Base-by-base conservation (phyloP, 1,140 invertebrate species). In the Anoplophora glabripennis region DNA sequence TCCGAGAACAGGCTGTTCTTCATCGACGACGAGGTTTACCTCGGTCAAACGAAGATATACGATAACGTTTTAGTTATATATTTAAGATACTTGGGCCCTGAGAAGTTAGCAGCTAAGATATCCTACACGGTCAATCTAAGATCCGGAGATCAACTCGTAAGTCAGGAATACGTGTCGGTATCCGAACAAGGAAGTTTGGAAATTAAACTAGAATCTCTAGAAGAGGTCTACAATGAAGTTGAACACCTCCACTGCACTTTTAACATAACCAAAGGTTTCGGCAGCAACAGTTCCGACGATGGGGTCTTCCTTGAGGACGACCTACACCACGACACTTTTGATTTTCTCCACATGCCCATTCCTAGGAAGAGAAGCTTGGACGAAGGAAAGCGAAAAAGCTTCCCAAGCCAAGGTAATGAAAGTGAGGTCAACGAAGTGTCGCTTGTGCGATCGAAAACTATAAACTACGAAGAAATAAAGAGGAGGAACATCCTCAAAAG, bases 61-160 rank as follows among this genome's bases (percentile, higher is more conserved):
- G 44, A 62, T 3, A 55, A 60, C 1, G 49, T 38, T 7, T 28
- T 69, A 7, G 37, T 53, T 21, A 60, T 74, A 9, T 58, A 38
- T 15, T 49, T 74, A n/a, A 55, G 72, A 36, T 72, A 63, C 63
- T 83, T 84, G 77, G 84, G 85, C 7, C 51, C 62, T 2, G 46
- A 37, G 4, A 48, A 52, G 28, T 42, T 63, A 2, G 64, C 69
- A 4, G 17, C 37, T 8, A 65, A 60, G 21, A 51, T 72, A 10
- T 51, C 21, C 1, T 73, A 69, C 52, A 60, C 67, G 44, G 34
- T 73, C 1, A 45, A 64, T 15, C 10, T 53, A 0, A 35, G n/a
- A 8, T 5, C 21, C 2, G 38, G 38, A 37, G 17, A 36, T 15
- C 34, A 53, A 34, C 36, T 49, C 5, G 49, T 17, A 11, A 47